phyloP scores from a whole-genome alignment of 2,888 invertebrate species.

The Hydrotaea cyrtoneurina region DNA sequence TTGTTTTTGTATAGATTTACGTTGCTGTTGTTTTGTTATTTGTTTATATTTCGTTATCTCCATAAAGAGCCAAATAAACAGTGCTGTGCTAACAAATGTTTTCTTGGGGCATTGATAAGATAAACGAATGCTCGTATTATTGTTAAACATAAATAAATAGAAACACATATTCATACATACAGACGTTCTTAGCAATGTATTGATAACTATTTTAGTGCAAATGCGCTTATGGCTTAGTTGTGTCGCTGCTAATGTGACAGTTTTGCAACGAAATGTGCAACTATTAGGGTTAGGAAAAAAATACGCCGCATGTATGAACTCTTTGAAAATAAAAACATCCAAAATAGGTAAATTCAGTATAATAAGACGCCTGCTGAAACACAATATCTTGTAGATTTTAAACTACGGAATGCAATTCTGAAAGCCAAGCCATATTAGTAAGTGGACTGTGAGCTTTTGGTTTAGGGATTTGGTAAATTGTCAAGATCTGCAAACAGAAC shows the following conservation, averaged over 20 bases:
- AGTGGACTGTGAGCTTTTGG: too few relatives aligned
- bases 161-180: background rate
- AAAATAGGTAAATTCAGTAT: too few relatives aligned
- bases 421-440: too few relatives aligned
- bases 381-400: too few relatives aligned
- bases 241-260: background rate
- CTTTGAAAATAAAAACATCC: too few relatives aligned
- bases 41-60: background rate
- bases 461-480: too few relatives aligned
- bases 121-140: background rate
- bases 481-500: too few relatives aligned
- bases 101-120: conserved; percentile 44
- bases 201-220: background rate
- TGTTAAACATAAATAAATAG: background rate
- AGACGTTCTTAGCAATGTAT: background rate
- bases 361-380: too few relatives aligned
- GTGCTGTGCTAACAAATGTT: conserved; percentile 23
- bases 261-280: background rate
- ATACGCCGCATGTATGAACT: too few relatives aligned
- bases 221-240: background rate
- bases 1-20: background rate
- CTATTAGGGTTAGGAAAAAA: background rate
- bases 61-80: conserved; percentile 23
- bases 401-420: too few relatives aligned
- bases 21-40: background rate